Base-by-base conservation (phyloP, 2,113 vertebrate genomes). In the Brienomyrus brachyistius region DNA sequence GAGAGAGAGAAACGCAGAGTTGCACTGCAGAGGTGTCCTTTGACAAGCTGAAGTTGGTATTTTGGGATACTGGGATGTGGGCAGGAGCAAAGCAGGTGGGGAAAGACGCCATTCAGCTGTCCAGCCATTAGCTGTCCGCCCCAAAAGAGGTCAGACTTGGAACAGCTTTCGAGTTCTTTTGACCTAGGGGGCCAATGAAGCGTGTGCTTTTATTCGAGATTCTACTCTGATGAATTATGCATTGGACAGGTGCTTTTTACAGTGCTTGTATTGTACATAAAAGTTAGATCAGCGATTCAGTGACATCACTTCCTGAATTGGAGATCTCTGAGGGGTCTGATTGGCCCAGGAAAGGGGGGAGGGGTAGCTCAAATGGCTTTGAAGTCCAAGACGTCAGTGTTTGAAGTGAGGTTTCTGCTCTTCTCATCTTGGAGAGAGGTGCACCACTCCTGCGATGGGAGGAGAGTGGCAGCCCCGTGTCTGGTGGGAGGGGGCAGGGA, bases 371-470 rank as follows among this genome's bases (percentile, higher is more conserved):
- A 13, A 80, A 43, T 43, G 74, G 5, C 74, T 80, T 80, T 80
- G 74, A 80, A 80, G 74, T 80, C 35, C 35, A 19, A 43, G 35
- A 19, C 15, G 15, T 43, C 15, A 5, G 35, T 80, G 13, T 80
- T 43, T 80, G 74, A 80, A 80, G 35, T 80, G 74, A 80, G 74
- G 74, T 80, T 80, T 80, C 74, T 80, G 35, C 74, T 80, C 74
- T 31, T 27, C 62, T 43, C 74, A 80, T 80, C 70, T 40, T 40
- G 70, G 70, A 35, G 27, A 35, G 27, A 40, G 70, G 70, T 77
- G 31, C 70, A 6, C 4, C 31, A 0, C 70, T 77, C 74, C 74
- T 43, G 35, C 13, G 15, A 80, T 80, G 74, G 15, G 74, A 40
- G 62, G 62, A 31, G n/a, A 31, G 62, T 4, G 62, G 62, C 10